phyloP scores from a whole-genome alignment of 1,140 invertebrate species.

The Littorina saxatilis region DNA sequence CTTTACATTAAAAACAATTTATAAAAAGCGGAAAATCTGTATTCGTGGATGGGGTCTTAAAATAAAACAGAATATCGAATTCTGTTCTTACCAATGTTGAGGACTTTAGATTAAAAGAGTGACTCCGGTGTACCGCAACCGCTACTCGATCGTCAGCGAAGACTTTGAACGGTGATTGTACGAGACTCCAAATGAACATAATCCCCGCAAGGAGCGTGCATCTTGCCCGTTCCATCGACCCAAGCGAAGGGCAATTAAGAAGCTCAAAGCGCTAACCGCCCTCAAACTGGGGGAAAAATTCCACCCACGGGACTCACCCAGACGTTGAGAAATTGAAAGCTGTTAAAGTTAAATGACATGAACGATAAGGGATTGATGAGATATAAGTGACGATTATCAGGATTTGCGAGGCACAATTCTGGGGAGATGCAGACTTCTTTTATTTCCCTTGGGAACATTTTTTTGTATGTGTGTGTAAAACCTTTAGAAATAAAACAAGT shows the following conservation, averaged over 20 bases:
- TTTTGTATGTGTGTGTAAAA: not conserved
- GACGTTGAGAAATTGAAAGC: not conserved
- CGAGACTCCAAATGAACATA: too few species aligned
- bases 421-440: too few species aligned
- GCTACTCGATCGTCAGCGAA: too few species aligned
- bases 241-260: not conserved
- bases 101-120: too few species aligned
- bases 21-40: too few species aligned
- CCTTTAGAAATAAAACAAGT: not conserved
- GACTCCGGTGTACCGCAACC: too few species aligned
- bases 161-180: too few species aligned
- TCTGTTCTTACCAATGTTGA: too few species aligned
- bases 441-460: not conserved
- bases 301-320: not conserved
- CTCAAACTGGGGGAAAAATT: not conserved
- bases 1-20: too few species aligned
- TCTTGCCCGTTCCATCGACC: not conserved
- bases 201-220: too few species aligned
- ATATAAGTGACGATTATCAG: not conserved
- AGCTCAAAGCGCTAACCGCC: not conserved
- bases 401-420: not conserved
- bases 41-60: too few species aligned
- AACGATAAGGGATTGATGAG: not conserved
- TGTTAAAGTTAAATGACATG: not conserved
- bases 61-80: too few species aligned